Evolutionary conservation across 2,888 invertebrate species (phyloP).

Genomic region (Trimorus sp.): DNA sequence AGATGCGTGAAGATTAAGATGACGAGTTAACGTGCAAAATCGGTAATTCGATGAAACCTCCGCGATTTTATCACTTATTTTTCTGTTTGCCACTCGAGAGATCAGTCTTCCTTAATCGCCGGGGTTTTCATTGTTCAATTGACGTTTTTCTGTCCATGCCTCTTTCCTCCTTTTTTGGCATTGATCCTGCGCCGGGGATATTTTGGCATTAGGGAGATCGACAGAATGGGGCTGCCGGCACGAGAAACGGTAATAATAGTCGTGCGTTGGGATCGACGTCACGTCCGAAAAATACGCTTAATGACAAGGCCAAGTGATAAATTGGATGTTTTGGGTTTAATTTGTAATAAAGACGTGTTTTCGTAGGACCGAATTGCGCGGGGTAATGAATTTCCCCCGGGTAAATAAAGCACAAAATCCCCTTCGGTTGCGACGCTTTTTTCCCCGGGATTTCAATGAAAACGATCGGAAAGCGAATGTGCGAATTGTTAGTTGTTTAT

Average conservation of each 20-base stretch:
- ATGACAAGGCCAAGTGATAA: constrained; percentile 36
- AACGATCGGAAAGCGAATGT: background rate
- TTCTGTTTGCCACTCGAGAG: too few species aligned
- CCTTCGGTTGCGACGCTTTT: background rate
- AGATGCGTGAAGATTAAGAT: too few species aligned
- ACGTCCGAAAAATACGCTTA: constrained; percentile 36
- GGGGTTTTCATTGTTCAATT: too few species aligned
- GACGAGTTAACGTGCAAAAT: too few species aligned
- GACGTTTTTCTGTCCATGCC: constrained; percentile 1
- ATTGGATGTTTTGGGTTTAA: constrained; percentile 46
- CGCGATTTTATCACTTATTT: too few species aligned
- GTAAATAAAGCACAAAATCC: constrained; percentile 18
- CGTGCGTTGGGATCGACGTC: constrained; percentile 28
- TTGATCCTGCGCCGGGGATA: constrained; percentile 15
- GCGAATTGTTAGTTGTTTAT: too few species aligned
- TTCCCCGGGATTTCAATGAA: background rate
- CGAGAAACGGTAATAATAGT: constrained; percentile 43
- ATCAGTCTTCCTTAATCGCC: too few species aligned
- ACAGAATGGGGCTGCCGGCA: constrained; percentile 17
- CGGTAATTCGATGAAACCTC: too few species aligned
- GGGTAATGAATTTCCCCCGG: constrained; percentile 23
- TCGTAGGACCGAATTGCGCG: constrained; percentile 11
- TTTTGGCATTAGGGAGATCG: constrained; percentile 39
- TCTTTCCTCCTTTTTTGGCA: constrained; percentile 9
- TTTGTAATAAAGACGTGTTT: constrained; percentile 43